phyloP scores from a whole-genome alignment of 1,140 invertebrate species.

The Venturia canescens region DNA sequence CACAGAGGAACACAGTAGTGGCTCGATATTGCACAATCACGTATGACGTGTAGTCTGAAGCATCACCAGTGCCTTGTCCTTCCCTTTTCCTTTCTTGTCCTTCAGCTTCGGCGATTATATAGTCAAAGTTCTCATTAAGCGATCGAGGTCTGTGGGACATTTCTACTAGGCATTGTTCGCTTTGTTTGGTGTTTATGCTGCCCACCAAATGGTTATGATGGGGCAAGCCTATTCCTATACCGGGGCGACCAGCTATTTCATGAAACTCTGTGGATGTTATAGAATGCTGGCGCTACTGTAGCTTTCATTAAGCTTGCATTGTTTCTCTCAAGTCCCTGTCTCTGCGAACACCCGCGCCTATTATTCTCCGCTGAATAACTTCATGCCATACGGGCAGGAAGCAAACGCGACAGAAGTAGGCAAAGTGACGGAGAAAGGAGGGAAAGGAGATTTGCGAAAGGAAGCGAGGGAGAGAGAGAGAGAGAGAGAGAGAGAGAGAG shows the following conservation, averaged over 20 bases:
- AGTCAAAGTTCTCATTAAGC: conserved; percentile 72
- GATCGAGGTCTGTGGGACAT: conserved; percentile 72
- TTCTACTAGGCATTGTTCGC: conserved; percentile 69
- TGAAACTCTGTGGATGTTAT: neutral
- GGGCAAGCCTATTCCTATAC: conserved; percentile 14
- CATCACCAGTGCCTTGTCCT: too few relatives aligned
- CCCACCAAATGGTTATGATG: conserved; percentile 46
- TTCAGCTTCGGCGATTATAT: neutral
- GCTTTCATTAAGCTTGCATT: conserved; percentile 75
- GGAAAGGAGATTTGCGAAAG: neutral
- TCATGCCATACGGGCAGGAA: neutral
- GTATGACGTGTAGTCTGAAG: too few relatives aligned
- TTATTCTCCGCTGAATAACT: conserved; percentile 64
- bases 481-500: conserved; percentile 10
- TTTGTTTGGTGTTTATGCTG: conserved; percentile 72
- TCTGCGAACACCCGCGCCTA: conserved; percentile 55
- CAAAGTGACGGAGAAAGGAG: conserved; percentile 42
- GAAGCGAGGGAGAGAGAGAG: neutral
- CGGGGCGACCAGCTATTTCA: conserved; percentile 38
- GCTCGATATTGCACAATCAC: too few relatives aligned
- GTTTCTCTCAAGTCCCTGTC: conserved; percentile 66
- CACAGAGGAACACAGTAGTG: too few relatives aligned
- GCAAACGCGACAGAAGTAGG: neutral
- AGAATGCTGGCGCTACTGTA: conserved; percentile 41
- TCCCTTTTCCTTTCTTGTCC: too few relatives aligned